Evolutionary conservation across 1,140 invertebrate species (phyloP), one percentile per base, ranked within the genome.

Genomic region (Neuroterus valhalla): DNA sequence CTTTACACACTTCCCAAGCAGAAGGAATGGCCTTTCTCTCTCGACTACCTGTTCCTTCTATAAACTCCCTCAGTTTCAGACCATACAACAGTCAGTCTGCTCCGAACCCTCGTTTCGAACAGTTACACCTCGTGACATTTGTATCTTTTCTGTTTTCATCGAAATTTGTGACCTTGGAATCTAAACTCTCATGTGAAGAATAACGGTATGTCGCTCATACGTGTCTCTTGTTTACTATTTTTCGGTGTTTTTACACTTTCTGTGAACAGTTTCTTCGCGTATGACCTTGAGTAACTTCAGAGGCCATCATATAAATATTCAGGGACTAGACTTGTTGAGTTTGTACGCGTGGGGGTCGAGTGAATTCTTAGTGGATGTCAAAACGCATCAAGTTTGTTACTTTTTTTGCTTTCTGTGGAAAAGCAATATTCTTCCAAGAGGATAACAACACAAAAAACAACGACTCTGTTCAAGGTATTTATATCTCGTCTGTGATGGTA

Each of bases 31-130:
- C 23, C 45, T 23, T 46, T 70, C 48, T 46, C 68, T 26, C 68
- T 21, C 12, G 66, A 12, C 66, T 62, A 12, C 21, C 23, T 62
- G 21, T 31, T 21, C 21, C 23, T 55, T 12, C 52, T 26, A 14
- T 55, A 44, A 31, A 69, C 42, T 44, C 48, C 75, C 68, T 71
- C 74, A 67, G 71, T 66, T 74, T 62, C 77, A 68, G 72, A 66
- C 48, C 70, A 70, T 66, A 17, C 74, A 79, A 68, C 74, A 66
- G 48, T 45, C 77, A 78, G 79, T 76, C 17, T 23, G 69, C 74
- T 17, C 23, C 46, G 26, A 66, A 67, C 69, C 74, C 55, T 77
- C 77, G 72, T 48, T 17, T 45, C 11, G 68, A 31, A 15, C 45
- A 46, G 43, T 48, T 14, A 19, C 3, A 15, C 4, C 11, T 15